Conservation (phyloP, 2,888 invertebrate species). For the Lydus trimaculatus region DNA sequence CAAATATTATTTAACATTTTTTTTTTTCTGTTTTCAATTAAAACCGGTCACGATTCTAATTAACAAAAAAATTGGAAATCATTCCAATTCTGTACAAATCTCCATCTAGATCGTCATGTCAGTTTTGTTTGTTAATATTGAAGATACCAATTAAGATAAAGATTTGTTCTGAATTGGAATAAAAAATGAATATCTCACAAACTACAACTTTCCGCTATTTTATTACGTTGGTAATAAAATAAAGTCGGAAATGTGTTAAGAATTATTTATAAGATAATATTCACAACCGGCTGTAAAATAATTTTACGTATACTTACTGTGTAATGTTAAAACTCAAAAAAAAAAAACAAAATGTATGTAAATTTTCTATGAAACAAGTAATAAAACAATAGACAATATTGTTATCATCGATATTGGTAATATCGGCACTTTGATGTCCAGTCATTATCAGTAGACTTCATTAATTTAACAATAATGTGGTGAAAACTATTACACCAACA, state of each 20-base stretch:
- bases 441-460: not conserved
- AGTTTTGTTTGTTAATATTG: not conserved
- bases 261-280: constrained; percentile 1
- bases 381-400: not conserved
- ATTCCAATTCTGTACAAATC: not conserved
- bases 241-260: not conserved
- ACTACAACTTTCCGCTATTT: not conserved
- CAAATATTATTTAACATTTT: too few relatives aligned
- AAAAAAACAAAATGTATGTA: not conserved
- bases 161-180: not conserved
- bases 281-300: not conserved
- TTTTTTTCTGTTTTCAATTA: not conserved
- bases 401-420: not conserved
- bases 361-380: too few relatives aligned
- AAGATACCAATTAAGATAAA: not conserved
- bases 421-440: not conserved
- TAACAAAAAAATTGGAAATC: too few relatives aligned
- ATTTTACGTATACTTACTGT: not conserved
- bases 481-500: not conserved
- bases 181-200: not conserved
- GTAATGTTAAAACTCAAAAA: not conserved
- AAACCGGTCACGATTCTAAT: too few relatives aligned
- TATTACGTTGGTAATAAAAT: not conserved
- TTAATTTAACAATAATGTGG: not conserved
- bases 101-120: not conserved